Percentiles rank a stretch among this genome's conserved stretches.
These are phyloP conservation scores for Hylaeus volcanicus DNA, from an alignment of 1,140 invertebrate species.

Conservation along the genomic window DNA sequence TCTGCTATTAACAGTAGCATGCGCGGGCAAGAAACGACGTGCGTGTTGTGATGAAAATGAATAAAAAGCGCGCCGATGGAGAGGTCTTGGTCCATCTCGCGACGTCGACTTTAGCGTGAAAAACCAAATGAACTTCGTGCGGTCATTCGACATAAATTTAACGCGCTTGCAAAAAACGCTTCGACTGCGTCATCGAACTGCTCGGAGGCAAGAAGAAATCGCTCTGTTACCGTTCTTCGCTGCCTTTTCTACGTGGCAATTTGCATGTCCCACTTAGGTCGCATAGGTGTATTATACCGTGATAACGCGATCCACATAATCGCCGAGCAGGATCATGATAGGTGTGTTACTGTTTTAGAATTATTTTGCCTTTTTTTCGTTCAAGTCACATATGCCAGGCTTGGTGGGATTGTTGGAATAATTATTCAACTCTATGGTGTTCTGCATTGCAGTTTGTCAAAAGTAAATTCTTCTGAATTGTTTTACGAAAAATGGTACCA, in stretches of 20 bases:
- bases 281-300: not conserved
- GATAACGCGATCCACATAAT: not conserved
- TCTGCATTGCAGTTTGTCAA: too few relatives aligned
- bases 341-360: too few relatives aligned
- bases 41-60: conserved; percentile 1
- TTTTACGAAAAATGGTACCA: too few relatives aligned
- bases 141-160: conserved; percentile 18
- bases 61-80: conserved; percentile 1
- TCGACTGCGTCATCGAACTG: not conserved
- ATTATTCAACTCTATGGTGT: too few relatives aligned
- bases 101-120: not conserved
- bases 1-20: not conserved
- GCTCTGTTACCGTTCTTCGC: not conserved
- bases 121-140: conserved; percentile 1
- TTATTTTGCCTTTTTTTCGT: too few relatives aligned
- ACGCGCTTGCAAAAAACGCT: not conserved
- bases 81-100: not conserved
- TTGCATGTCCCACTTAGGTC: conserved; percentile 1
- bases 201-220: not conserved
- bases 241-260: not conserved
- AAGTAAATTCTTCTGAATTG: too few relatives aligned
- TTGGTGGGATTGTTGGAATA: too few relatives aligned
- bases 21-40: not conserved
- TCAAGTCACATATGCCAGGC: too few relatives aligned
- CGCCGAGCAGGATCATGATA: too few relatives aligned